Conservation (phyloP, 2,888 invertebrate genomes). For the Myathropa florea region DNA sequence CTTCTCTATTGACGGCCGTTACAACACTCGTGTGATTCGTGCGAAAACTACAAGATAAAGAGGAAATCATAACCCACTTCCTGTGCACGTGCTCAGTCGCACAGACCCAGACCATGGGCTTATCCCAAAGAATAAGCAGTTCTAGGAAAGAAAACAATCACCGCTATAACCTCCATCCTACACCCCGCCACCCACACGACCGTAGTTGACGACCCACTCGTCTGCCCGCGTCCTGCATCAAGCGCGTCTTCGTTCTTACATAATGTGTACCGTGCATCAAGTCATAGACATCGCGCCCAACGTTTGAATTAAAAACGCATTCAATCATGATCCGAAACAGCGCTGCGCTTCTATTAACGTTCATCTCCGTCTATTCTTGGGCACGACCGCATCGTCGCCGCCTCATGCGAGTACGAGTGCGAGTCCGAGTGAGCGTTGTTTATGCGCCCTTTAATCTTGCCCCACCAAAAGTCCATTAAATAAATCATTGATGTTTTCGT, state of each 20-base stretch:
- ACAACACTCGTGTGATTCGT: not conserved
- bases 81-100: not conserved
- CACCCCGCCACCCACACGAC: not conserved
- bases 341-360: constrained; percentile 1
- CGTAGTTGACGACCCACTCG: not conserved
- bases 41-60: not conserved
- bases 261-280: not conserved
- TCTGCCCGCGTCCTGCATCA: not conserved
- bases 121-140: not conserved
- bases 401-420: too few relatives aligned
- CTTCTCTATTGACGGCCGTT: not conserved
- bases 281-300: not conserved
- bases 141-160: not conserved
- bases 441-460: constrained; percentile 38
- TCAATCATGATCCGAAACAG: constrained; percentile 2
- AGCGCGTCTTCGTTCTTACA: not conserved
- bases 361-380: constrained; percentile 38
- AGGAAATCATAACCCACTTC: not conserved
- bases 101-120: not conserved
- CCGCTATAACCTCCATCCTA: not conserved
- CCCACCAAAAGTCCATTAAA: constrained; percentile 39
- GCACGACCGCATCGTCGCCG: constrained; percentile 5
- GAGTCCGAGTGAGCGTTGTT: constrained; percentile 4
- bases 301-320: not conserved
- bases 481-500: constrained; percentile 44